Conservation (phyloP, 2,888 invertebrate genomes). For the Nemoura dubitans region DNA sequence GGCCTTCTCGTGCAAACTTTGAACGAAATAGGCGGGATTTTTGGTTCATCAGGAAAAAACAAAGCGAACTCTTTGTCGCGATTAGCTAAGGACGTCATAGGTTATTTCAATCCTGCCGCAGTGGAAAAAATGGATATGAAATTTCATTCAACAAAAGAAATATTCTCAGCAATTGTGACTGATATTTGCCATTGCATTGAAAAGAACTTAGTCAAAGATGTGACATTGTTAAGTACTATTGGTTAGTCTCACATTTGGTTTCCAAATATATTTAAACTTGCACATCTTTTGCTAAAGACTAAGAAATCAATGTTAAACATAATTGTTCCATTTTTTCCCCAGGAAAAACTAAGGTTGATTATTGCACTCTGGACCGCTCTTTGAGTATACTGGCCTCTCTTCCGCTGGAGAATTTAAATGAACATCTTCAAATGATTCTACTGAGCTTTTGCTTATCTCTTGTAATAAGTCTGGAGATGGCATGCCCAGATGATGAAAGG, state of each 20-base stretch:
- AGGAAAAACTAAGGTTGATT: conserved; percentile 17
- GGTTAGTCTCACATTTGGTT: neutral
- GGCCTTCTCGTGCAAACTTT: conserved; percentile 24
- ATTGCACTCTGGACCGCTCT: neutral
- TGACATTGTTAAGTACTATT: neutral
- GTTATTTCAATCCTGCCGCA: neutral
- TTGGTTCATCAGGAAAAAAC: conserved; percentile 27
- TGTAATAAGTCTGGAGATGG: neutral
- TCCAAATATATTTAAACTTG: neutral
- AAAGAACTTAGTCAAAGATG: neutral
- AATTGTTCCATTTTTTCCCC: neutral
- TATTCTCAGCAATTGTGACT: neutral
- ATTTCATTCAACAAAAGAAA: neutral
- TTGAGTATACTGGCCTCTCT: conserved; percentile 1
- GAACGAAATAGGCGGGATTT: conserved; percentile 22
- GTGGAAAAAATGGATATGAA: neutral
- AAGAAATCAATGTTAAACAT: neutral
- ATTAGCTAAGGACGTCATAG: neutral
- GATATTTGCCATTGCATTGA: neutral
- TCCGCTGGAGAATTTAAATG: conserved; percentile 1
- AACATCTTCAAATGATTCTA: conserved; percentile 18
- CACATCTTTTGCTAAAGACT: neutral
- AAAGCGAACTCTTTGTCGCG: conserved; percentile 18
- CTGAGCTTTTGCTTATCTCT: neutral
- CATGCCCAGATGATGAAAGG: neutral